Conservation (phyloP, 2,797 vertebrate genomes). For the Channallabes apus region DNA sequence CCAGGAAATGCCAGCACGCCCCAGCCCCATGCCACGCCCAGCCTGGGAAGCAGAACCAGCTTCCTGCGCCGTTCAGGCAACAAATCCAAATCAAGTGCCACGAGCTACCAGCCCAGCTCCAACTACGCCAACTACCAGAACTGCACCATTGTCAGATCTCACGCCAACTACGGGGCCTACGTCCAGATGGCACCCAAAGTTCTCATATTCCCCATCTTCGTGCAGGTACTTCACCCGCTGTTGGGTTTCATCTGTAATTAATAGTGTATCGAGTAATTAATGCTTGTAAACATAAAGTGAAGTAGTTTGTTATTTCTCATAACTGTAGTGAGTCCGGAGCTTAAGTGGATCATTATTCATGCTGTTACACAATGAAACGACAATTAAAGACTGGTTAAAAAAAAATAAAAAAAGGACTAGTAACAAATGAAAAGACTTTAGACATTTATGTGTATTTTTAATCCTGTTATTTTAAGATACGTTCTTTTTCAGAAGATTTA, state of each 20-base stretch:
- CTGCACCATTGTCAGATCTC: conserved; percentile 85
- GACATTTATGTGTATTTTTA: background rate
- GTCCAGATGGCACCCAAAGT: conserved; percentile 90
- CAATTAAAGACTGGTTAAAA: background rate
- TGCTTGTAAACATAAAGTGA: background rate
- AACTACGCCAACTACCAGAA: conserved; percentile 88
- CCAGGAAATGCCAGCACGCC: conserved; percentile 59
- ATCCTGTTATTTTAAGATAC: background rate
- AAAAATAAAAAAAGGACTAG: background rate
- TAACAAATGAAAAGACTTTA: background rate
- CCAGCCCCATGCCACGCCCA: conserved; percentile 63
- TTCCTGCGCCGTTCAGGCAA: conserved; percentile 82
- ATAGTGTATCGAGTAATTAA: background rate
- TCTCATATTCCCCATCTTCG: conserved; percentile 93
- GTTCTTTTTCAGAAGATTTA: background rate
- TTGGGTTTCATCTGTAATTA: too few relatives aligned
- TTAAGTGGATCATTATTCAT: background rate
- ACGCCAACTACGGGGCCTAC: conserved; percentile 85
- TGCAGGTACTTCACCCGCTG: conserved; percentile 78
- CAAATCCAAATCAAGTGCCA: conserved; percentile 72
- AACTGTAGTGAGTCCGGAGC: too few relatives aligned
- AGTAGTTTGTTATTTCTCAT: background rate
- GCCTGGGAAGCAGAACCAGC: conserved; percentile 81
- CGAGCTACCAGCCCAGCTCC: conserved; percentile 72
- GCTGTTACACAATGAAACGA: background rate